Conservation (phyloP, 1,140 invertebrate genomes). For the Zaprionus gabonicus region DNA sequence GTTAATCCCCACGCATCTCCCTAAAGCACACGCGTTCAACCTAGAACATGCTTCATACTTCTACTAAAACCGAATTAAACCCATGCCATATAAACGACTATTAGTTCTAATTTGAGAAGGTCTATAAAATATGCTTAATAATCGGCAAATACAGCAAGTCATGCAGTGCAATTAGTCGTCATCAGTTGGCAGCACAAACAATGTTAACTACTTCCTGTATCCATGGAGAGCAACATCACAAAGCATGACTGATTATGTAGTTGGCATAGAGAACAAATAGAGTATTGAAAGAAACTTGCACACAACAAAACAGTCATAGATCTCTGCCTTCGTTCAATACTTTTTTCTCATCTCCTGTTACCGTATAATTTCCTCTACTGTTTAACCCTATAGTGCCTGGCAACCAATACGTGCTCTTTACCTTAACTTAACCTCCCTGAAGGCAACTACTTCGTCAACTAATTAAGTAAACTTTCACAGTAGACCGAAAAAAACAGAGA, state of each 20-base stretch:
- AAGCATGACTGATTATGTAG: neutral
- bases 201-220: neutral
- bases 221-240: neutral
- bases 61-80: neutral
- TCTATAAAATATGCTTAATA: neutral
- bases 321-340: neutral
- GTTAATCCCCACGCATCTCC: no score
- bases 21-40: no score
- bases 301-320: neutral
- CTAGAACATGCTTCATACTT: no score
- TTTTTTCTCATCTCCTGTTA: neutral
- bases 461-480: neutral
- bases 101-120: neutral
- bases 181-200: neutral
- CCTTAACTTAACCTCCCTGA: neutral
- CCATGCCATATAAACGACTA: neutral
- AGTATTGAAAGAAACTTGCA: neutral
- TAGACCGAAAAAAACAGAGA: neutral
- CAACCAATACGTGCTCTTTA: neutral
- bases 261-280: neutral
- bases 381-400: neutral
- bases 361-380: neutral
- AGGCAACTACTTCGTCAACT: conserved; percentile 8
- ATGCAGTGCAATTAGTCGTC: neutral
- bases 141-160: neutral